phyloP scores from a whole-genome alignment of 2,888 invertebrate species.

The Gari tellinella region DNA sequence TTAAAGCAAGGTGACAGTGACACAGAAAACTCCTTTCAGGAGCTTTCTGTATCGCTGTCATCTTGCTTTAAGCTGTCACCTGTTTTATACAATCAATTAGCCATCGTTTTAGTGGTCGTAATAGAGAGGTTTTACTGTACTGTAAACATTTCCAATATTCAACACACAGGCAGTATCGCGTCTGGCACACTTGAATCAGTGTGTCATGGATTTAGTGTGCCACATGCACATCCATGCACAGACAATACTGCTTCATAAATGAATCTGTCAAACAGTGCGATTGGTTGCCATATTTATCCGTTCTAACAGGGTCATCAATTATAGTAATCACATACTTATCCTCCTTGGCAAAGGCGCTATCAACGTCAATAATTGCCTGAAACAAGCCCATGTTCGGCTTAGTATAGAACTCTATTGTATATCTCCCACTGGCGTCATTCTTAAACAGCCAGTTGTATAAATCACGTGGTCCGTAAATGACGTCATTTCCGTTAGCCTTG shows the following conservation, averaged over 20 bases:
- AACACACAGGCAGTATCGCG: too few species aligned
- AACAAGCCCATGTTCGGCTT: slow-evolving; percentile 90
- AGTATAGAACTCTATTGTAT: slow-evolving; percentile 88
- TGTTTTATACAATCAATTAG: too few species aligned
- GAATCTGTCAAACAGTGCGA: slow-evolving; percentile 79
- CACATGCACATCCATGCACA: slow-evolving; percentile 25
- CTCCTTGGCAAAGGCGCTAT: slow-evolving; percentile 25
- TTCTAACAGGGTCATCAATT: slow-evolving; percentile 87
- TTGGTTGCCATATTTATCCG: slow-evolving; percentile 84
- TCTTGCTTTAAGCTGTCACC: too few species aligned
- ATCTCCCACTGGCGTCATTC: slow-evolving; percentile 43
- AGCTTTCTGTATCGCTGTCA: too few species aligned
- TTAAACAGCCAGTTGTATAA: background rate
- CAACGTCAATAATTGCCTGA: slow-evolving; percentile 90
- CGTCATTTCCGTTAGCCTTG: slow-evolving; percentile 16
- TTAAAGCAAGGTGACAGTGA: too few species aligned
- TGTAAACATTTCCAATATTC: too few species aligned
- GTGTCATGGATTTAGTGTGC: too few species aligned
- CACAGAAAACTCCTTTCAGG: too few species aligned
- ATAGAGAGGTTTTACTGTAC: too few species aligned
- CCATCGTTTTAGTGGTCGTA: too few species aligned
- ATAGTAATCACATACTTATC: slow-evolving; percentile 85
- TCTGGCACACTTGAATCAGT: too few species aligned
- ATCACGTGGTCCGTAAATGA: background rate
- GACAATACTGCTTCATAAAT: slow-evolving; percentile 49